Base-by-base conservation (phyloP, 2,888 invertebrate genomes). In the Drosophila nr. fundita region DNA sequence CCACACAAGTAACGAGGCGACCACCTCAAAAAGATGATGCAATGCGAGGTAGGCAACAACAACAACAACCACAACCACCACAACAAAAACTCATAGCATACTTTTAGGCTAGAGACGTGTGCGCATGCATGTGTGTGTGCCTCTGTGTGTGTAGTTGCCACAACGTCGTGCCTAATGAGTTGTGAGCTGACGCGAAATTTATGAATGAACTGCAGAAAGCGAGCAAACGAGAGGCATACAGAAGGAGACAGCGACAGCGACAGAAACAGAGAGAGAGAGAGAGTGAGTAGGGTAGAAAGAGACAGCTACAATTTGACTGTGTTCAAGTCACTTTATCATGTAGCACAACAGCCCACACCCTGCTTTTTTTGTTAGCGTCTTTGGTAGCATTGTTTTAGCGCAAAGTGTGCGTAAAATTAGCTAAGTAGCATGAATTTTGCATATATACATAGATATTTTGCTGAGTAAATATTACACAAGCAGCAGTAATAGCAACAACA, bases 101-200 rank as follows among this genome's bases (percentile, higher is more conserved):
- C 80, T 76, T 79, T 79, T 79, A 72, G 84, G 81, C 82, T 77
- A 73, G 76, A 68, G 55, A 78, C 71, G 64, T 54, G 54, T 34
- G 24, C 10, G 42, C 38, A 63, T 68, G 53, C 57, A 24, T 45
- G 24, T 40, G 4, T 63, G 11, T 45, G 62, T 55, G 36, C 55
- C 59, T 65, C 55, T 66, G 55, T 68, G 70, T 73, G 54, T 66
- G 57, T 79, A 71, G 64, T 77, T 76, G 76, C 50, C 63, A 50
- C 83, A 68, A 69, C 73, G 80, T 76, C 80, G 82, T 88, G 85
- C 80, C 82, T 86, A 86, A 86, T 86, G 85, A 86, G 85, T 88
- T 88, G 85, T 83, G 85, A 85, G 89, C 87, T 85, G 83, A 86
- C 79, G 87, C 88, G 81, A 80, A 86, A 86, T 86, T 86, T 86